Conservation (phyloP, 2,113 vertebrate genomes). For the Pituophis catenifer region DNA sequence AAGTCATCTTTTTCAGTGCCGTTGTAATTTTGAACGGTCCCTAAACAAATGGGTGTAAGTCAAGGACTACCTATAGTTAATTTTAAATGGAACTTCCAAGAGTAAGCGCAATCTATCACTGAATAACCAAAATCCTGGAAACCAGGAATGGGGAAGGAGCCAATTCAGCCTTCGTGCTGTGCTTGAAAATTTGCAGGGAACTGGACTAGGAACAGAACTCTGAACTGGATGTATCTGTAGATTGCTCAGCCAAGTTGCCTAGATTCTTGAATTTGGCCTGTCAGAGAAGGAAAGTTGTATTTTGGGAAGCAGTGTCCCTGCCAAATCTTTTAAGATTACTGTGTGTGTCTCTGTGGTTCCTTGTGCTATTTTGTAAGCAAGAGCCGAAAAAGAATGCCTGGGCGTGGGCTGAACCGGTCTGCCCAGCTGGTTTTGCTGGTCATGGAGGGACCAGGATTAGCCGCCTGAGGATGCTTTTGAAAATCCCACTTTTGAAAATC, state of each 20-base stretch:
- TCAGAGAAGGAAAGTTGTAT: not conserved
- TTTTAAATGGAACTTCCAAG: not conserved
- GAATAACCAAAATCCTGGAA: not conserved
- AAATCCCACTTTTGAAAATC: rapidly evolving
- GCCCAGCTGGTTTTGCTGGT: not conserved
- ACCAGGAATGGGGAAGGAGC: not conserved
- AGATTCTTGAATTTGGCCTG: not conserved
- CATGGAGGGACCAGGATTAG: not conserved
- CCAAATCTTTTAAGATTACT: not conserved
- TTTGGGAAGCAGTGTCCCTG: not conserved
- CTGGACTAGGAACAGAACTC: not conserved
- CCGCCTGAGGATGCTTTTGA: not conserved
- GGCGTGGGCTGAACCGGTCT: not conserved
- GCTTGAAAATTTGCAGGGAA: not conserved
- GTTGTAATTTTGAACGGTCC: not conserved
- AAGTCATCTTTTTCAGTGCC: not conserved
- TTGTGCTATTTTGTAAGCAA: not conserved
- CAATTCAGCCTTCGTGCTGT: not conserved
- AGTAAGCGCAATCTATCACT: not conserved
- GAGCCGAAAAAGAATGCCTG: not conserved
- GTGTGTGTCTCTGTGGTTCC: not conserved
- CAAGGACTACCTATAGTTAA: not conserved
- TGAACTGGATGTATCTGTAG: not conserved
- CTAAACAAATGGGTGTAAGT: not conserved
- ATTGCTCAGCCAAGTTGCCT: not conserved